Evolutionary conservation across 2,888 invertebrate genomes (phyloP).

Genomic region (Carterocephalus palaemon): DNA sequence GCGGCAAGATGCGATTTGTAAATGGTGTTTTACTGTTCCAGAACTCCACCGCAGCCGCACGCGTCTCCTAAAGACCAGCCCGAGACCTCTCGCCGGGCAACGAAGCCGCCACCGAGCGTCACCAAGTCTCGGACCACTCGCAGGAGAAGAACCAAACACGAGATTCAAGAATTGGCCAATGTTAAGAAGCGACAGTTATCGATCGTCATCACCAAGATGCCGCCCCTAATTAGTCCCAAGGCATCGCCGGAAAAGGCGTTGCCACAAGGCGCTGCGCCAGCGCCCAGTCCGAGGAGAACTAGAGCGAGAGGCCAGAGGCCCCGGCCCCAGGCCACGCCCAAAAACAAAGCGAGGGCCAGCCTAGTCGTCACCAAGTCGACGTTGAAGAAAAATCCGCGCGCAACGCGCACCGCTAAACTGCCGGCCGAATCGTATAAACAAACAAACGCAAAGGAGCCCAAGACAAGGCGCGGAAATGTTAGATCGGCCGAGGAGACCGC

Average conservation of each 20-base stretch:
- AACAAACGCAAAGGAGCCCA: slow-evolving; percentile 27
- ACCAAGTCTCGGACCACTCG: not conserved
- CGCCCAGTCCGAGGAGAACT: slow-evolving; percentile 34
- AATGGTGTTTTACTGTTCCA: no score
- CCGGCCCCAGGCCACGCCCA: slow-evolving; percentile 36
- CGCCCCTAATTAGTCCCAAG: slow-evolving; percentile 44
- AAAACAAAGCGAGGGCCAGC: slow-evolving; percentile 39
- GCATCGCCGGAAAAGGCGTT: slow-evolving; percentile 5
- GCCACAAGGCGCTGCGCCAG: slow-evolving; percentile 25
- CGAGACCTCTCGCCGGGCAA: not conserved
- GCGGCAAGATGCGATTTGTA: no score
- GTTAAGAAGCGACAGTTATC: slow-evolving; percentile 41
- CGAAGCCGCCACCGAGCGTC: not conserved
- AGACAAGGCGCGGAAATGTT: not conserved
- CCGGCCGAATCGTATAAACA: not conserved
- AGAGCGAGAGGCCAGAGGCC: slow-evolving; percentile 32
- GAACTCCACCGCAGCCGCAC: no score
- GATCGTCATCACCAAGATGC: slow-evolving; percentile 49
- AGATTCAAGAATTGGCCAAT: slow-evolving; percentile 19
- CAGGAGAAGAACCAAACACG: slow-evolving; percentile 9
- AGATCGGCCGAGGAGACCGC: not conserved
- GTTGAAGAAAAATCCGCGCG: slow-evolving; percentile 43
- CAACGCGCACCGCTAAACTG: slow-evolving; percentile 24
- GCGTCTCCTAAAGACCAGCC: slow-evolving; percentile 19
- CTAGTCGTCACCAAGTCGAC: slow-evolving; percentile 45